These are phyloP conservation scores for Mesembrinibis cayennensis DNA, from an alignment of 2,113 vertebrate species.

Conservation along the genomic window DNA sequence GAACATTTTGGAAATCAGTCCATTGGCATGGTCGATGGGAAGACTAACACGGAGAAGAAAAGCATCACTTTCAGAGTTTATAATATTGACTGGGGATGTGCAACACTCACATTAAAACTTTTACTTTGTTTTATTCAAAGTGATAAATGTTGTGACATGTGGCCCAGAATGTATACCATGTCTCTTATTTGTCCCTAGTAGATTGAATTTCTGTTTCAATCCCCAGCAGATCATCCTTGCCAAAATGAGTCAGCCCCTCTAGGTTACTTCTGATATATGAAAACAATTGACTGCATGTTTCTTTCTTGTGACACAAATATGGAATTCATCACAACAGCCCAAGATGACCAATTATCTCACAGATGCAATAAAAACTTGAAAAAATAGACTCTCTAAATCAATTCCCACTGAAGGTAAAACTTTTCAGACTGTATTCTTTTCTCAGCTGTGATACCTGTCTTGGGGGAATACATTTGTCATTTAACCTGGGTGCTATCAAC, in stretches of 20 bases:
- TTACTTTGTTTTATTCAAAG: neutral
- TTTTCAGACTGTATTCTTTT: neutral
- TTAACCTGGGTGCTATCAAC: neutral
- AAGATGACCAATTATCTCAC: neutral
- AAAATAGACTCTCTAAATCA: neutral
- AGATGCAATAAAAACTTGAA: neutral
- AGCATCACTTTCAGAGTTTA: neutral
- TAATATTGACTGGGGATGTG: neutral
- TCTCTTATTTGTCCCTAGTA: neutral
- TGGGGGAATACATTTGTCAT: neutral
- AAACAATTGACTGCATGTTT: neutral
- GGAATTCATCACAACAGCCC: neutral
- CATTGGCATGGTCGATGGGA: neutral
- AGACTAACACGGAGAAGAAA: neutral
- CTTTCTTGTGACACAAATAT: neutral
- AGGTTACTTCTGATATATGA: neutral
- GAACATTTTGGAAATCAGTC: neutral
- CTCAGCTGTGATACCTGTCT: neutral
- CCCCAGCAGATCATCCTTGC: neutral
- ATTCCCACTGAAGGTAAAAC: neutral
- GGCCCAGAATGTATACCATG: neutral
- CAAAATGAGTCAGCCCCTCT: neutral
- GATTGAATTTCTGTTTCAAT: neutral
- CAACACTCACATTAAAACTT: neutral
- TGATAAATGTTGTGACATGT: neutral